phyloP scores from a whole-genome alignment of 2,797 vertebrate genomes.

The Acanthurus lineatus region DNA sequence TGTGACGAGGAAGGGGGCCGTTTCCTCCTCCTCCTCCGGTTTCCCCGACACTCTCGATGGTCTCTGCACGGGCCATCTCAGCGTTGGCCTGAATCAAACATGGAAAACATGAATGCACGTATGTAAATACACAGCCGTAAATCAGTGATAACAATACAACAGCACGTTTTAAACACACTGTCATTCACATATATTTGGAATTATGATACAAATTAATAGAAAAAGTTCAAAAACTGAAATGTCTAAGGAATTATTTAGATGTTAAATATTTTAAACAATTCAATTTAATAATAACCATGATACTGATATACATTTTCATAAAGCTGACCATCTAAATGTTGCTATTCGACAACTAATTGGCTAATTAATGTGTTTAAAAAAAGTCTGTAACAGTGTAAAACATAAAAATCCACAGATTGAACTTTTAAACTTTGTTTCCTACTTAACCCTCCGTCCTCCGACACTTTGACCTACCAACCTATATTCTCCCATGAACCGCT shows the following conservation, averaged over 20 bases:
- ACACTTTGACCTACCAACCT: constrained; percentile 58
- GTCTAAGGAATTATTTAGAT: no score
- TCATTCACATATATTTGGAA: not conserved
- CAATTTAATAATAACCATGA: not conserved
- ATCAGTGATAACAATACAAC: not conserved
- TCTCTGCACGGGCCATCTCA: constrained; percentile 85
- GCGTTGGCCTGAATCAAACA: constrained; percentile 48
- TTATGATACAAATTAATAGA: not conserved
- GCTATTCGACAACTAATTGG: not conserved
- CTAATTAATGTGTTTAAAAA: no score
- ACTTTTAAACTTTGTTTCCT: constrained; percentile 23
- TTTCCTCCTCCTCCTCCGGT: constrained; percentile 53
- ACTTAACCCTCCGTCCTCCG: not conserved
- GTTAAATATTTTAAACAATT: no score
- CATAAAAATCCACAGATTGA: not conserved
- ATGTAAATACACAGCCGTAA: not conserved
- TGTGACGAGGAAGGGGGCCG: constrained; percentile 44
- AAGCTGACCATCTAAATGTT: not conserved
- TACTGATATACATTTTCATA: not conserved
- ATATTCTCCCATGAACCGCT: constrained; percentile 38
- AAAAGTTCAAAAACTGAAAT: not conserved
- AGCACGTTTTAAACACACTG: not conserved
- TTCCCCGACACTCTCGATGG: constrained; percentile 71
- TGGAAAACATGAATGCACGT: not conserved
- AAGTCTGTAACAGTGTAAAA: not conserved